Base-by-base conservation (phyloP, 2,888 invertebrate genomes). In the Trisateles emortualis region DNA sequence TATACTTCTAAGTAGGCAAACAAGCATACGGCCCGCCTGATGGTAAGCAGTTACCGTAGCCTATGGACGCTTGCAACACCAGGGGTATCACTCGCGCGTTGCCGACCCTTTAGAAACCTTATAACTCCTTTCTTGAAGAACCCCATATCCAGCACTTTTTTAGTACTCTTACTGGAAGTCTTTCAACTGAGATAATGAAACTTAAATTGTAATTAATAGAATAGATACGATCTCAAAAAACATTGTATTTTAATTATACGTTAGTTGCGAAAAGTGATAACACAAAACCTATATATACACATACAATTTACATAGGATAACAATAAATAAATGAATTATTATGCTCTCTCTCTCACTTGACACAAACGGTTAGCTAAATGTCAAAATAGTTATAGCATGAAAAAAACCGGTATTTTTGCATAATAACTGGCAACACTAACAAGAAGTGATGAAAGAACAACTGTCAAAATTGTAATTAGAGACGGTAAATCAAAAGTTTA, bases 321-420 rank as follows among this genome's bases (percentile, higher is more conserved):
- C 24, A 1, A 54, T 50, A 40, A 54, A 52, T 58, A 40, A 35
- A 47, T 46, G 52, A 49, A 30, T 17, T n/a, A n/a, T 30, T 29
- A 19, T 11, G 11, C 39, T 53, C 62, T 54, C 46, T 46, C 54
- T 63, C 33, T 46, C 54, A 58, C 33, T 24, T 40, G 17, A 11
- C 30, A 39, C 17, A 38, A 58, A 45, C 63, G 46, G 58, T 11
- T 49, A 42, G 17, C 13, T 45, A 35, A 36, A 45, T 33, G 50
- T 36, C 42, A 24, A 45, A 59, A 58, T 33, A 38, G 13, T 26
- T 41, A 43, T 57, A 24, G 38, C 33, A 45, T 32, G 13, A 44
- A 26, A 44, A 26, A 26, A 60, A 60, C 42, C 17, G 30, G 38
- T 42, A 26, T 42, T 36, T 36, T 29, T 35, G 30, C 35, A 22